Evolutionary conservation across 2,888 invertebrate species (phyloP).

Genomic region (Mycalesis mineus): DNA sequence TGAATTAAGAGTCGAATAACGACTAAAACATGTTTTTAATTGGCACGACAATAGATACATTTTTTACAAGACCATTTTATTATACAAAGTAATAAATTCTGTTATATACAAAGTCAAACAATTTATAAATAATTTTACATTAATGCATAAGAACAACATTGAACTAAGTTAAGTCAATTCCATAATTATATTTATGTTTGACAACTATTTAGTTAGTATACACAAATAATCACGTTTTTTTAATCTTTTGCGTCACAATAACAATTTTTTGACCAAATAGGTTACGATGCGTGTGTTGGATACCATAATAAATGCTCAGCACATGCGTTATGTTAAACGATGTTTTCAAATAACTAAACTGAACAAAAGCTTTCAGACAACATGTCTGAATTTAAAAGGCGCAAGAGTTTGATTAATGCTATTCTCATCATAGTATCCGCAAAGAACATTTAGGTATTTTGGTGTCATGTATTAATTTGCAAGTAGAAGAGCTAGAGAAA

Average conservation of each 20-base stretch:
- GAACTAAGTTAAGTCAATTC: slow-evolving; percentile 31
- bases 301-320: too few relatives aligned
- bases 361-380: too few relatives aligned
- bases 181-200: slow-evolving; percentile 20
- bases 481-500: too few relatives aligned
- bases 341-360: too few relatives aligned
- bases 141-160: slow-evolving; percentile 6
- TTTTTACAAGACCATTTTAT: background rate
- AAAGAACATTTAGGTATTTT: too few relatives aligned
- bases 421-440: too few relatives aligned
- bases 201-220: slow-evolving; percentile 6
- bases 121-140: slow-evolving; percentile 6
- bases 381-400: too few relatives aligned
- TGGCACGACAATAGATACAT: background rate
- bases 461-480: too few relatives aligned
- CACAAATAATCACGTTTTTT: background rate
- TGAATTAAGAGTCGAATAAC: background rate
- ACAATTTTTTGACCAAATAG: too few relatives aligned
- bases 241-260: background rate
- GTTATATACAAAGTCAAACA: background rate
- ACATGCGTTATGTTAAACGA: too few relatives aligned
- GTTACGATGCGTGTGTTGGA: too few relatives aligned
- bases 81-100: background rate
- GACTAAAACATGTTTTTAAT: background rate
- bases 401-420: too few relatives aligned